These are phyloP conservation scores for Aleiodes leptofemur DNA, from an alignment of 2,888 invertebrate species.

Conservation along the genomic window DNA sequence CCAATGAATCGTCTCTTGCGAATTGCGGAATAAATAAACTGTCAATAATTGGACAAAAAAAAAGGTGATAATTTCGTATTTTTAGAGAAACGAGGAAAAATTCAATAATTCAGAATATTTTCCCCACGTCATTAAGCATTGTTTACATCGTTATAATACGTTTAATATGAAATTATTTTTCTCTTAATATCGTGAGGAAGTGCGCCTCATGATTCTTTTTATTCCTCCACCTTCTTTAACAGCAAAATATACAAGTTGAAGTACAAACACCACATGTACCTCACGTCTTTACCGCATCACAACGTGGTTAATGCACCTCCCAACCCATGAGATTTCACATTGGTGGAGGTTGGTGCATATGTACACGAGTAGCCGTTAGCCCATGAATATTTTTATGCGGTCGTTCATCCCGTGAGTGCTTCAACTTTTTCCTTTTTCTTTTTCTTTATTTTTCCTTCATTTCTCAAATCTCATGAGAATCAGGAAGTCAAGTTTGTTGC, in stretches of 20 bases:
- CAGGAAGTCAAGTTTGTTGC: conserved; percentile 19
- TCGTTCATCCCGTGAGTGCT: conserved; percentile 45
- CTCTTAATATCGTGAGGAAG: background rate
- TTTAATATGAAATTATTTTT: background rate
- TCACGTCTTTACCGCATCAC: background rate
- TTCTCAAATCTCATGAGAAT: conserved; percentile 29
- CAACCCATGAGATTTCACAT: conserved; percentile 32
- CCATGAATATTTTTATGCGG: conserved; percentile 45
- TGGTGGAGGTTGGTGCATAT: conserved; percentile 7
- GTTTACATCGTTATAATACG: conserved; percentile 21
- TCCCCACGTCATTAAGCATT: background rate
- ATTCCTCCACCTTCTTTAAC: background rate
- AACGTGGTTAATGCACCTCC: conserved; percentile 26
- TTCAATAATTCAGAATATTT: too few relatives aligned
- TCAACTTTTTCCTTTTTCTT: background rate
- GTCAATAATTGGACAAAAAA: too few relatives aligned
- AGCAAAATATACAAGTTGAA: background rate
- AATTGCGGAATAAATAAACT: too few relatives aligned
- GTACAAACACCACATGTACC: background rate
- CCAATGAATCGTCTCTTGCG: too few relatives aligned
- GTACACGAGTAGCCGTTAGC: conserved; percentile 44
- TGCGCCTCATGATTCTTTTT: conserved; percentile 27
- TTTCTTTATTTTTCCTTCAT: background rate
- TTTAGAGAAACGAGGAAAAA: too few relatives aligned
- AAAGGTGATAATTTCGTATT: too few relatives aligned